Evolutionary conservation across 23 tunicate species (phyloP).

Genomic region (Phallusia fumigata): DNA sequence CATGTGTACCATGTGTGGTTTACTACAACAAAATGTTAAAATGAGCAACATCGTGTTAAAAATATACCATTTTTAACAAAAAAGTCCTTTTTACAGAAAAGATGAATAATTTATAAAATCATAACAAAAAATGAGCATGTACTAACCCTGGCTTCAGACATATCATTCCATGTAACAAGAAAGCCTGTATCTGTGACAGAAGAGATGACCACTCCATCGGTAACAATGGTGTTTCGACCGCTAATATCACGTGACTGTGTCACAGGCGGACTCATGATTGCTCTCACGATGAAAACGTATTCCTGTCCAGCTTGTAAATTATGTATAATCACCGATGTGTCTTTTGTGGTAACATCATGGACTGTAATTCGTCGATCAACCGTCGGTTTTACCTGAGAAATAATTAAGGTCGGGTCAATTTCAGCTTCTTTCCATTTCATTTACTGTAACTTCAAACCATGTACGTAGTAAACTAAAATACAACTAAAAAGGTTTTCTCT

Average conservation of each 20-base stretch:
- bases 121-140: neutral
- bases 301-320: constrained; percentile 8
- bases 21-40: too few relatives aligned
- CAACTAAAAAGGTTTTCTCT: too few relatives aligned
- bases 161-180: constrained; percentile 20
- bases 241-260: neutral
- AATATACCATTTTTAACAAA: too few relatives aligned
- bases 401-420: too few relatives aligned
- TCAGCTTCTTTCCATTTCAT: too few relatives aligned
- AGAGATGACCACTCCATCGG: constrained; percentile 5
- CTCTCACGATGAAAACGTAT: constrained; percentile 19
- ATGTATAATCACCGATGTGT: neutral
- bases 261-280: neutral
- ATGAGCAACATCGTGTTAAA: too few relatives aligned
- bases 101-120: neutral
- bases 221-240: neutral
- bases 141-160: constrained; percentile 21
- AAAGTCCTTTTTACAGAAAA: too few relatives aligned
- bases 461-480: too few relatives aligned
- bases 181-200: constrained; percentile 12
- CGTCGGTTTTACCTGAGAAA: constrained; percentile 6
- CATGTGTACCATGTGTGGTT: too few relatives aligned
- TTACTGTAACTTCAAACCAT: too few relatives aligned
- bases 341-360: neutral
- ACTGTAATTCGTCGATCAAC: neutral